Evolutionary conservation across 2,888 invertebrate genomes (phyloP), one percentile per base, ranked within the genome.

Genomic region (Mythimna ferrago): DNA sequence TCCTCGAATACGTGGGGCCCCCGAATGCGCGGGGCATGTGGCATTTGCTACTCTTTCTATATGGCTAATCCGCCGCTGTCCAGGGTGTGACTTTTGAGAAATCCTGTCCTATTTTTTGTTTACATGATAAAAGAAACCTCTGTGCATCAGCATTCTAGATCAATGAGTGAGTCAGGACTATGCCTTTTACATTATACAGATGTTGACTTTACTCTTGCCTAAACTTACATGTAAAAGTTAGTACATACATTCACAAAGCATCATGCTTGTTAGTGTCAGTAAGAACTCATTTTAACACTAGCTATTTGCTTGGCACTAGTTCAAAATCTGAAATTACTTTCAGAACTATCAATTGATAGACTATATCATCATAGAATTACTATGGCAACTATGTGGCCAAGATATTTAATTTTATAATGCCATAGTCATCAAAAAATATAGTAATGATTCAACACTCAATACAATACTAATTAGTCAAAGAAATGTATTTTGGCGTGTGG

Each of bases 201-300:
- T 14, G 10, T 44, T 32, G 16, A n/a, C 53, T 51, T 53, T 58
- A 44, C 10, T 53, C 14, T 4, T 53, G n/a, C 6, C 5, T 21
- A 14, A 41, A 35, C 6, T 48, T 32, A 32, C 5, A 48, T 10
- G 9, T 0, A n/a, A 48, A 66, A 48, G 54, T 81, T 81, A 81
- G 64, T 65, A 38, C 32, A 58, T 65, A 6, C 48, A 48, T 41
- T 57, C 60, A 77, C 51, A 78, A 81, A 62, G 10, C 61, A 61
- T 51, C 85, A 84, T 82, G 85, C 85, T 60, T 78, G 65, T 86
- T 86, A 85, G 65, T 73, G 16, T 66, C 14, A 41, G 65, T 72
- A 64, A 66, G 53, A 71, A 32, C 41, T 21, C 35, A 65, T 81
- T 58, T 64, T 21, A 41, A 78, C 65, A 65, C 44, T 41, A 19